These are phyloP conservation scores for Garra rufa DNA, from an alignment of 2,113 vertebrate species.

Conservation along the genomic window DNA sequence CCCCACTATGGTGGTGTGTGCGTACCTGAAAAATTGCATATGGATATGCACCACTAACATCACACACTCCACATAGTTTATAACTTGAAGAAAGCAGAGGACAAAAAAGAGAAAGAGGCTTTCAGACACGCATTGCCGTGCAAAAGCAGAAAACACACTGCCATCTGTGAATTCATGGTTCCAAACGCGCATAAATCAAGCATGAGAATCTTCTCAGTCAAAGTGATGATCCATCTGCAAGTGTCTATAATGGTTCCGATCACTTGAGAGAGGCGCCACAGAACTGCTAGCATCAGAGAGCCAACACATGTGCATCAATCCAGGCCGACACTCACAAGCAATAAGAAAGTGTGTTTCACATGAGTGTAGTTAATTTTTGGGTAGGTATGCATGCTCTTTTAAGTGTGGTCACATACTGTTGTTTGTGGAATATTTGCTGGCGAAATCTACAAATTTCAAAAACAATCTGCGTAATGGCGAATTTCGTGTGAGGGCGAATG, in stretches of 20 bases:
- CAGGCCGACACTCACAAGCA: not conserved
- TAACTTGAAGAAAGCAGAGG: not conserved
- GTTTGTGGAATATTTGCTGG: not conserved
- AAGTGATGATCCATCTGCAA: constrained; percentile 8
- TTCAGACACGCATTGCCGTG: not conserved
- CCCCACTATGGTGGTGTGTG: not conserved
- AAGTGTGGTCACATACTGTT: not conserved
- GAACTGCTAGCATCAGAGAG: not conserved
- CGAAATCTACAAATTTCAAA: not conserved
- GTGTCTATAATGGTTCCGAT: not conserved
- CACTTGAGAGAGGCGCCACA: not conserved
- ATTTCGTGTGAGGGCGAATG: not conserved
- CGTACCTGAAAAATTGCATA: not conserved
- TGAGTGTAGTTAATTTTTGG: not conserved
- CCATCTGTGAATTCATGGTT: constrained; percentile 1
- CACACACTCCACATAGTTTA: not conserved
- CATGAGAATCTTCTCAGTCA: constrained; percentile 9
- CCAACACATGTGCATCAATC: not conserved
- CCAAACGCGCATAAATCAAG: not conserved
- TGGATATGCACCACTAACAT: not conserved
- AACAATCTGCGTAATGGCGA: not conserved
- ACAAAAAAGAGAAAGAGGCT: not conserved
- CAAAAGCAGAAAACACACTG: constrained; percentile 12
- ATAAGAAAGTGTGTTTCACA: not conserved
- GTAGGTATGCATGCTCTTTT: not conserved